Base-by-base conservation (phyloP, 1,140 invertebrate species). In the Lepidurus packardi region DNA sequence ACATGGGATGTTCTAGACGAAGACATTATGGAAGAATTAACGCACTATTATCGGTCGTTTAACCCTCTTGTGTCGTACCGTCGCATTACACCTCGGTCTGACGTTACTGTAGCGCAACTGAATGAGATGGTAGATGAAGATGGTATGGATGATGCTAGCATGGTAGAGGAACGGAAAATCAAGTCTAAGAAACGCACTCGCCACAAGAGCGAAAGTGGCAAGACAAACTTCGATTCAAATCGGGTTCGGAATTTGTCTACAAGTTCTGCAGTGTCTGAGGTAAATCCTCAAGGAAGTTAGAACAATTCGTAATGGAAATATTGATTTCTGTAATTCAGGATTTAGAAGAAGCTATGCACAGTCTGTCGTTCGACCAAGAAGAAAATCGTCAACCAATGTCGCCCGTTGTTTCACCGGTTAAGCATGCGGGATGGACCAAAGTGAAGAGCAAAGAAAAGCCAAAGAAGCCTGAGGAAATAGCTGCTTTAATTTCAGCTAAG, bases 11-110 rank as follows among this genome's bases (percentile, higher is more conserved):
- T 87, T 42, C 74, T 91, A 42, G 87, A 89, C 82, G 85, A 88
- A 53, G 83, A 86, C 25, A 82, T 90, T 4, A 84, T 92, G 76
- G 84, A 87, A 73, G 88, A 91, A 43, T 86, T 92, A 65, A 88
- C 88, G 0, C 84, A 86, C 74, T 90, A 89, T 82, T 91, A 91
- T 82, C 88, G 86, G 80, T 84, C 87, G 77, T 86, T 84, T 43
- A 86, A 86, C 53, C 82, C 82, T 11, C 80, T 81, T 25, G 86
- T 89, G 83, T 85, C 84, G 7, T 87, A 87, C 10, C 83, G 91
- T 80, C 81, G 89, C 16, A 89, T 92, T 47, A 91, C 90, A 3
- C 89, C 90, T 1, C 90, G 88, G 82, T 87, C 83, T 78, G 87
- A 87, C 7, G 87, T 88, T 3, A 84, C 80, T 42, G 87, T 88